Base-by-base conservation (phyloP, 2,797 vertebrate genomes). In the Malurus splendens region DNA sequence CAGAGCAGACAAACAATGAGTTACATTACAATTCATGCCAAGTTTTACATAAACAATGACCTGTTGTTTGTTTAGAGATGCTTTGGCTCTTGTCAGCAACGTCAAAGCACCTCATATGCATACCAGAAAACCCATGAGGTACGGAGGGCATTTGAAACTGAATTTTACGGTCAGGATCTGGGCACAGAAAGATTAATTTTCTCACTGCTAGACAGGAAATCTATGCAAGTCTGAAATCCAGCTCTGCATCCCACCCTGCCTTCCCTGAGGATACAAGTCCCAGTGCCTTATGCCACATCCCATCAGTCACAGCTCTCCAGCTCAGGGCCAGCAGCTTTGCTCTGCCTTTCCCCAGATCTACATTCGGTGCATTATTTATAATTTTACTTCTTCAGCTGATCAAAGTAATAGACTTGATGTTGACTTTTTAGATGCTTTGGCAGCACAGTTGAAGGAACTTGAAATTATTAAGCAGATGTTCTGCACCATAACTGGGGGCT, bases 401-500 rank as follows among this genome's bases (percentile, higher is more conserved):
- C 91, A 92, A 82, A 92, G 77, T 42, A 48, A 87, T 41, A 55
- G 68, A 67, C 51, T 67, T 39, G 64, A 93, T 59, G 90, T 33
- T 85, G 75, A 93, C 67, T 92, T 88, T 87, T 81, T 48, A 74
- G 75, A 74, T 73, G n/a, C 55, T 93, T 45, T 91, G 92, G 89
- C 93, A 95, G 64, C 89, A 71, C 9, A 78, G 82, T 20, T 84
- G 76, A 62, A 89, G 67, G 76, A 93, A 87, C 72, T 82, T 74
- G 85, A 92, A 96, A 96, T 96, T 94, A 93, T 92, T 95, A 93
- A 94, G 89, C 96, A 96, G 95, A 97, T 96, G 94, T 96, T 94
- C 94, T 90, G 44, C 1, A 12, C 44, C 59, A 64, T 82, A 61
- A 91, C 77, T 80, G 55, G 70, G 77, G 78, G 70, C 54, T 95